phyloP scores from a whole-genome alignment of 2,113 vertebrate genomes.

The Lepisosteus osseus region DNA sequence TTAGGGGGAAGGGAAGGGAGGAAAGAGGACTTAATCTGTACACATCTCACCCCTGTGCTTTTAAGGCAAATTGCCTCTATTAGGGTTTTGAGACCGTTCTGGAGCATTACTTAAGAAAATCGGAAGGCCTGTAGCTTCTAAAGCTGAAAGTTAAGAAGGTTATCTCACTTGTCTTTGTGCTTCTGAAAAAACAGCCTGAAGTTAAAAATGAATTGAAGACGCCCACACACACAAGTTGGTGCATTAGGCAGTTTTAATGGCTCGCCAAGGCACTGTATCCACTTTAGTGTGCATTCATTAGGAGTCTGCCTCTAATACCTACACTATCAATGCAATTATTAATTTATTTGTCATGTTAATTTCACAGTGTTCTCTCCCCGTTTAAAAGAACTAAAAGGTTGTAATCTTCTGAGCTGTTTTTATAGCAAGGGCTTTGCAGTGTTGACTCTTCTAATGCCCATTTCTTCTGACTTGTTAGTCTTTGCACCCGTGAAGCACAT shows the following conservation, averaged over 20 bases:
- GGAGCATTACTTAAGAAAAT: neutral
- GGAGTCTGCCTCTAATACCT: neutral
- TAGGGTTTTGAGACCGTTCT: neutral
- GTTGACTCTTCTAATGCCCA: no score
- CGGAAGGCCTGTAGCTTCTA: constrained; percentile 40
- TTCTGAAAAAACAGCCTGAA: constrained; percentile 35
- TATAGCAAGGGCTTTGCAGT: no score
- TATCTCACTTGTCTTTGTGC: constrained; percentile 38
- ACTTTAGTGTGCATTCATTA: neutral
- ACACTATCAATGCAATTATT: neutral
- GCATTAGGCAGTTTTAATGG: constrained; percentile 42
- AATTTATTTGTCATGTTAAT: neutral
- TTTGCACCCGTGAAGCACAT: no score
- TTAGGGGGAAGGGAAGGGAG: neutral
- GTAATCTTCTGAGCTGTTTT: no score
- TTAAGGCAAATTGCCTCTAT: neutral
- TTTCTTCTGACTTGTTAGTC: no score
- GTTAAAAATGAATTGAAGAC: constrained; percentile 35
- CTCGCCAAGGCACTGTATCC: constrained; percentile 37
- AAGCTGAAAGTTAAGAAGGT: constrained; percentile 34
- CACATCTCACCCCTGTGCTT: neutral
- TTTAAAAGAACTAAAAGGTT: no score
- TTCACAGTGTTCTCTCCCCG: neutral
- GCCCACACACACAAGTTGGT: constrained; percentile 38
- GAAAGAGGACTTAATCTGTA: neutral